Base-by-base conservation (phyloP, 2,888 invertebrate genomes). In the Caenorhabditis sinica region DNA sequence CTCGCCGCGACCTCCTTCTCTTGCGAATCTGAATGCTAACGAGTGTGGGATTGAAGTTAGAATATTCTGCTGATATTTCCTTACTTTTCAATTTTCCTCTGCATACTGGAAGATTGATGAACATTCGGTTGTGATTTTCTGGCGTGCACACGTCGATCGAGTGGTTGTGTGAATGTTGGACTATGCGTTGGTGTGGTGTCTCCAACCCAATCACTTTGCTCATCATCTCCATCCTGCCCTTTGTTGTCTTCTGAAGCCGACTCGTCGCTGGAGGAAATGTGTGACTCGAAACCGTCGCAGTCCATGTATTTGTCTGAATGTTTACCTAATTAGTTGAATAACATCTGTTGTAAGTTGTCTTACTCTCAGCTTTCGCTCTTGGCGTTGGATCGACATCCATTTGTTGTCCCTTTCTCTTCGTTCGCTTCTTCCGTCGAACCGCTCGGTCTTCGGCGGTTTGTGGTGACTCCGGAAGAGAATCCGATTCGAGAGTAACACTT, bases 131-230 rank as follows among this genome's bases (percentile, higher is more conserved):
- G 74, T 0, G 83, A 83, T 51, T 71, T 74, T 71, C 83, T 69
- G 28, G 71, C 11, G 20, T 80, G 75, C 9, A 66, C 28, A 17
- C 65, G 40, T 40, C 80, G 51, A 60, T 83, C 83, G 53, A 83
- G 75, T 20, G 83, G 83, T 1, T 69, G 49, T 43, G 73, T 56
- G 56, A 74, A 77, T 4, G 60, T 20, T 9, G 60, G 30, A 36
- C 61, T 69, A 17, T 69, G 43, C 2, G 74, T 79, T 17, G 83
- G 74, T 9, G 73, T 80, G 13, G 83, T 75, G 30, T 89, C 88
- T 40, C 87, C 90, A 45, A 89, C 88, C 90, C 90, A 91, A 73
- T 91, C 91, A 40, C 90, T 90, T 56, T 91, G 91, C 73, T 91
- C 91, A 75, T 91, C 91, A 43, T 91, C 91, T 5, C 89, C 91